Conservation (phyloP, 2,113 vertebrate genomes). For the Boleophthalmus pectinirostris region DNA sequence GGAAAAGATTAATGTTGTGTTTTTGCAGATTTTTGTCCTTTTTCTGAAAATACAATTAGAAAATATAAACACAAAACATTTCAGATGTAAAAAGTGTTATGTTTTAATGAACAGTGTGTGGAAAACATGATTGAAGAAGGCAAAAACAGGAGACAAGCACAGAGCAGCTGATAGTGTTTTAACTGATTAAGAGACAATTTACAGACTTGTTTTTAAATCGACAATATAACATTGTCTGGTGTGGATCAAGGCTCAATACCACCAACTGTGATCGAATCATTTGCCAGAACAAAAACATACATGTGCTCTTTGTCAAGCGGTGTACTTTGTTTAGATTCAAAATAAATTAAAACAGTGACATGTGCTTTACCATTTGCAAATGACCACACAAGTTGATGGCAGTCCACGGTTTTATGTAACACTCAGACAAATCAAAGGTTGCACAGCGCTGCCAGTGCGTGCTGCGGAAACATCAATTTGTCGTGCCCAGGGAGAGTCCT, state of each 20-base stretch:
- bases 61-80: conserved; percentile 79
- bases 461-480: conserved; percentile 36
- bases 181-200: conserved; percentile 41
- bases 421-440: conserved; percentile 35
- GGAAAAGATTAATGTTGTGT: conserved; percentile 73
- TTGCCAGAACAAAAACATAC: conserved; percentile 45
- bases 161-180: conserved; percentile 54
- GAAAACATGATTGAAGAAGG: conserved; percentile 68
- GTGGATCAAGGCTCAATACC: conserved; percentile 38
- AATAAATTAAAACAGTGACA: conserved; percentile 41
- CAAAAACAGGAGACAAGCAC: conserved; percentile 57
- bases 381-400: conserved; percentile 40
- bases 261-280: conserved; percentile 34
- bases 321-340: conserved; percentile 37
- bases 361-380: conserved; percentile 64
- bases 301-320: conserved; percentile 59
- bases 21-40: conserved; percentile 67
- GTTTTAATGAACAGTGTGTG: conserved; percentile 69
- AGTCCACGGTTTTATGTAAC: conserved; percentile 43
- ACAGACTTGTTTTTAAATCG: conserved; percentile 9
- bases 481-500: conserved; percentile 37
- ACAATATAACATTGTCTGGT: conserved; percentile 33
- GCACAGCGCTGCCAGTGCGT: conserved; percentile 28
- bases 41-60: conserved; percentile 84
- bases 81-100: conserved; percentile 78